Base-by-base conservation (phyloP, 2,888 invertebrate species). In the Acheta domesticus region DNA sequence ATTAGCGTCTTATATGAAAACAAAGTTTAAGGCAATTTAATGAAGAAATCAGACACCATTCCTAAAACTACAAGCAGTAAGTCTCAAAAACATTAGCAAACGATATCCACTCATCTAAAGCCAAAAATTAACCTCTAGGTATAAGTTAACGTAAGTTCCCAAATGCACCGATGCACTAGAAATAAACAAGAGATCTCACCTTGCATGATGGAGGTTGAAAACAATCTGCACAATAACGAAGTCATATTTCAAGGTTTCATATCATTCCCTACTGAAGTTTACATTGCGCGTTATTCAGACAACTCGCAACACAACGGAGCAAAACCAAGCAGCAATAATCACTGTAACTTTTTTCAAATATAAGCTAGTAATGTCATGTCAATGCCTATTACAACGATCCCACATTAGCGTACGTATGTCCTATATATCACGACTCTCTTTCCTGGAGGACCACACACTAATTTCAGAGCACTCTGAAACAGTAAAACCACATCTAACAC, bases 141-240 rank as follows among this genome's bases (percentile, higher is more conserved):
- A 36, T 36, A 36, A 36, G 36, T 36, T 36, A 36, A 36, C 36
- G 36, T 8, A 36, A 36, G 36, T 36, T 36, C 36, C 36, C 36
- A 36, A 36, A 36, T 8, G 8, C 36, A 36, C 36, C 36, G 36
- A 36, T 36, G 36, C 36, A 36, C 36, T 36, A 36, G 36, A 36
- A 36, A 36, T 36, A 36, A 36, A 36, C 36, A 75, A 75, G 23
- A 20, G 14, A 8, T 12, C 23, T 48, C n/a, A 76, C 76, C 76
- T 76, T 76, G 23, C 76, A 76, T 76, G 76, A 76, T 76, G 76
- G 76, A 48, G n/a, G 49, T 19, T 76, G 76, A 76, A 75, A 75
- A 75, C 21, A 75, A 75, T 21, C 75, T 19, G 21, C 20, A 11
- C 21, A 19, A 75, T 19, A 75, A 75, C 36, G 23, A 75, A n/a